Conservation (phyloP, 2,797 vertebrate genomes). For the Setipinna tenuifilis region DNA sequence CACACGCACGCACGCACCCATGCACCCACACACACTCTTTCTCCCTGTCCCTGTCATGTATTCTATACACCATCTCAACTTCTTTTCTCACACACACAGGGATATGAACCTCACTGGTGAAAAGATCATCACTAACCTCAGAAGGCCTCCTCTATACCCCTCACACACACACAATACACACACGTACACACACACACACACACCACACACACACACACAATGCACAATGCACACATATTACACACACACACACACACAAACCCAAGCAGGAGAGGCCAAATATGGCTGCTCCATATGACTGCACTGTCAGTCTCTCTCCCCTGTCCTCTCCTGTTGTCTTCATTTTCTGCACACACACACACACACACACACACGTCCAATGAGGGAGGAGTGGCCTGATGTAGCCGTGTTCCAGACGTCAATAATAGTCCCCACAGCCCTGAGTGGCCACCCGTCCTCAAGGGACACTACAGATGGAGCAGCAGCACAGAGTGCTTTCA, state of each 20-base stretch:
- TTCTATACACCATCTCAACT: too few relatives aligned
- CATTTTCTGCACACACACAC: background rate
- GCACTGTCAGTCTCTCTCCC: background rate
- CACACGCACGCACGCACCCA: too few relatives aligned
- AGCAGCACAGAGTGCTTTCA: background rate
- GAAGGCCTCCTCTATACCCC: background rate
- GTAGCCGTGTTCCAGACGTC: background rate
- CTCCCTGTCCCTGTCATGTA: too few relatives aligned
- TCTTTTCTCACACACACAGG: too few relatives aligned
- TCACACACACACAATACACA: background rate
- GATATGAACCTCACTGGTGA: too few relatives aligned
- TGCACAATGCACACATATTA: too few relatives aligned
- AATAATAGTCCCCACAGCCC: background rate
- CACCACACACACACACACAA: background rate
- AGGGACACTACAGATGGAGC: background rate
- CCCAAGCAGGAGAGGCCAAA: background rate
- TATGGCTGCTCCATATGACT: background rate
- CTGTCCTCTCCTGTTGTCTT: background rate
- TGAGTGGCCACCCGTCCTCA: background rate
- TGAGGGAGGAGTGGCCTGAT: background rate
- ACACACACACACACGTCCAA: background rate
- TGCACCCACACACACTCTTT: too few relatives aligned
- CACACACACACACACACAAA: background rate
- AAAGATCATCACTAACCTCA: too few relatives aligned
- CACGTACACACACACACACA: background rate